These are phyloP conservation scores for Gastracanthus pulcherrimus DNA, from an alignment of 2,888 invertebrate genomes.

Conservation along the genomic window DNA sequence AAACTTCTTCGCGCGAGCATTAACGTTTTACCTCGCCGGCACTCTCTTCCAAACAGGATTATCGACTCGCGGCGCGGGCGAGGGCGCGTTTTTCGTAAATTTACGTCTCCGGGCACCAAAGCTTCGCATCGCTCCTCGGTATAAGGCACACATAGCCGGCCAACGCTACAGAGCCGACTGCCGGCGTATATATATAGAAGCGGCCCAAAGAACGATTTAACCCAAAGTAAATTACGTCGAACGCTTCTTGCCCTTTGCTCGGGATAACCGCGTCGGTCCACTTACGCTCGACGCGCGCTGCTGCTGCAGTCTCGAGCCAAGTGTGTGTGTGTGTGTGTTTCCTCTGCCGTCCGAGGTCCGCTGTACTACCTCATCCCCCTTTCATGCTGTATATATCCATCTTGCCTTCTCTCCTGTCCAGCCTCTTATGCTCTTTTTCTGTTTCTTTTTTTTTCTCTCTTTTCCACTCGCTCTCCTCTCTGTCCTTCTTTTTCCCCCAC, in stretches of 20 bases:
- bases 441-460: neutral
- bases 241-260: conserved; percentile 54
- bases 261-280: conserved; percentile 53
- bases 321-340: conserved; percentile 3
- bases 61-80: neutral
- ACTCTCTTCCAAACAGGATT: conserved; percentile 15
- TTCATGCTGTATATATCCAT: conserved; percentile 30
- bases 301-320: neutral
- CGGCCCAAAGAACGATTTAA: conserved; percentile 62
- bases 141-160: no score
- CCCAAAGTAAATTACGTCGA: conserved; percentile 67
- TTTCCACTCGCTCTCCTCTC: neutral
- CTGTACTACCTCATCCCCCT: neutral
- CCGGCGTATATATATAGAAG: neutral
- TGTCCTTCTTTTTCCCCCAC: neutral
- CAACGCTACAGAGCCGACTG: no score
- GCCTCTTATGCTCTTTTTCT: conserved; percentile 6
- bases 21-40: conserved; percentile 42
- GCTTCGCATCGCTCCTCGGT: no score
- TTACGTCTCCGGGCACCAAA: no score
- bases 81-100: neutral
- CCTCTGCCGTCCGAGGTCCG: neutral
- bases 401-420: conserved; percentile 29
- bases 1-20: neutral
- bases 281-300: conserved; percentile 14